Percentiles rank a stretch among this genome's conserved stretches.
Evolutionary conservation across 2,888 invertebrate species (phyloP).

Genomic region (Cremastinae sp.): DNA sequence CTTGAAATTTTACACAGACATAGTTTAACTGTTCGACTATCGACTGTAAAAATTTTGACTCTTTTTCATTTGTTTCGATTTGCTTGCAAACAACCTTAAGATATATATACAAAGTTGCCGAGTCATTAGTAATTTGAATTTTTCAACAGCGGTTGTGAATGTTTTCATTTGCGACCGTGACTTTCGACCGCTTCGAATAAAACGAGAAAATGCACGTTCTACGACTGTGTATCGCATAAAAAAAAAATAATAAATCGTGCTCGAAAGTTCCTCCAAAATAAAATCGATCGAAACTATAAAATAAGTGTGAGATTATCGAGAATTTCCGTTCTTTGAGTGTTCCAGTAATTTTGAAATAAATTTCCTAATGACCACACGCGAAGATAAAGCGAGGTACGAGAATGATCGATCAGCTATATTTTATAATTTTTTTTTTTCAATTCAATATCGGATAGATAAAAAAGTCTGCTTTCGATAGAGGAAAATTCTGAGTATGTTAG

Average conservation of each 20-base stretch:
- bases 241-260: constrained; percentile 1
- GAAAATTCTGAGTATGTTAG: neutral
- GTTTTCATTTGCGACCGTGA: constrained; percentile 64
- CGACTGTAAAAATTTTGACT: too few species aligned
- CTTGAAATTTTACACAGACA: too few species aligned
- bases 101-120: constrained; percentile 57
- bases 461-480: too few species aligned
- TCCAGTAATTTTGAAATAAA: neutral
- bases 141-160: constrained; percentile 44
- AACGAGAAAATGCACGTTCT: neutral
- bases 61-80: too few species aligned
- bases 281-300: neutral
- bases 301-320: neutral
- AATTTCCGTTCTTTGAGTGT: neutral
- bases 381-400: neutral
- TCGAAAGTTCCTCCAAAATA: neutral
- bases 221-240: neutral
- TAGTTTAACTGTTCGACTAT: too few species aligned
- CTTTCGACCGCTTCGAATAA: constrained; percentile 61
- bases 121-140: constrained; percentile 66
- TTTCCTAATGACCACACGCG: too few species aligned
- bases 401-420: too few species aligned
- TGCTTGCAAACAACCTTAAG: too few species aligned
- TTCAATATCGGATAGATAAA: too few species aligned
- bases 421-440: too few species aligned